Evolutionary conservation across 23 tunicate genomes (phyloP).

Genomic region (Ascidia mentula): DNA sequence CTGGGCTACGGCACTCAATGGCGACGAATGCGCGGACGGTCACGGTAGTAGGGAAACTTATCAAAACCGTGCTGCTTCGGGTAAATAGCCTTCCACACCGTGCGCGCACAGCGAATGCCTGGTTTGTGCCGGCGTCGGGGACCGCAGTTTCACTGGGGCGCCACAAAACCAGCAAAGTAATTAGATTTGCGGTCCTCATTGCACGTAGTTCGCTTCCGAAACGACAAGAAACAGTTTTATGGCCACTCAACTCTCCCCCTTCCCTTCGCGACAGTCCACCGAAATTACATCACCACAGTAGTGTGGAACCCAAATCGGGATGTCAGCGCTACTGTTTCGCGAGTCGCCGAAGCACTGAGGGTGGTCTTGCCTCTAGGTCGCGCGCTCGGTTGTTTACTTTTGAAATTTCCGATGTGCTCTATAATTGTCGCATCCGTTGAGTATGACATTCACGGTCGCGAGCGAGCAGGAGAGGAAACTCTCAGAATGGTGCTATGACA

Average conservation of each 20-base stretch:
- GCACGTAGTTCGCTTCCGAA: not conserved
- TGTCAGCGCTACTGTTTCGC: too few relatives aligned
- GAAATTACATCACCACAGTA: too few relatives aligned
- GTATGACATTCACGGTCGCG: not conserved
- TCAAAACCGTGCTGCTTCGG: conserved; percentile 2
- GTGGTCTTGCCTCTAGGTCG: not conserved
- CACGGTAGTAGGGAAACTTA: not conserved
- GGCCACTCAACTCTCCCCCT: too few relatives aligned
- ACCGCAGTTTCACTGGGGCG: not conserved
- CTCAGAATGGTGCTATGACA: not conserved
- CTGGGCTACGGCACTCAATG: not conserved
- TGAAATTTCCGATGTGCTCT: not conserved
- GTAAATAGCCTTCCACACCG: not conserved
- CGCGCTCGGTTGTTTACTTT: conserved; percentile 6
- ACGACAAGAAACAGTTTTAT: not conserved
- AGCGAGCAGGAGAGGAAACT: not conserved
- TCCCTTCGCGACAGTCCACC: too few relatives aligned
- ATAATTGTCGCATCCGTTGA: not conserved
- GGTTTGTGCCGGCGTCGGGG: not conserved
- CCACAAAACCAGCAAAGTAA: not conserved
- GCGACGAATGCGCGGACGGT: not conserved
- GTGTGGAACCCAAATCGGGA: too few relatives aligned
- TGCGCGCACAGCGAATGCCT: not conserved
- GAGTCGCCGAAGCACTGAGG: too few relatives aligned
- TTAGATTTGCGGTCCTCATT: not conserved